These are phyloP conservation scores for Dastarcus helophoroides DNA, from an alignment of 2,888 invertebrate genomes.

Conservation along the genomic window DNA sequence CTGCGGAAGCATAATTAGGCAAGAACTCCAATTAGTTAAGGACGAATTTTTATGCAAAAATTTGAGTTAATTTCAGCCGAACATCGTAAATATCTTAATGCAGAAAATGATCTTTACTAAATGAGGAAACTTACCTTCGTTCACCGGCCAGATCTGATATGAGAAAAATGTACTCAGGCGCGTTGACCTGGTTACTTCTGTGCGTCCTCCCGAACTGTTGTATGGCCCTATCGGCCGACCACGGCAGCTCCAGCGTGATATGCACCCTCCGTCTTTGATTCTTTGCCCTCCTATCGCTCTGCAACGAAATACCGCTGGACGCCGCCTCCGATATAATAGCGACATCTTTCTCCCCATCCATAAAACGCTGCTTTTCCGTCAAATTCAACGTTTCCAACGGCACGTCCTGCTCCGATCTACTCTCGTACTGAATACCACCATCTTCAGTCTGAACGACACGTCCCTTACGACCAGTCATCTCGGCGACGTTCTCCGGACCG, in stretches of 20 bases:
- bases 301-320: slow-evolving; percentile 92
- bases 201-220: slow-evolving; percentile 83
- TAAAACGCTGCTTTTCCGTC: slow-evolving; percentile 77
- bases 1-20: no score
- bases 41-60: no score
- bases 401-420: slow-evolving; percentile 87
- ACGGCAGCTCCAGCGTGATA: slow-evolving; percentile 95
- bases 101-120: no score
- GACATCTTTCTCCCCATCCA: slow-evolving; percentile 96
- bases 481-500: slow-evolving; percentile 95
- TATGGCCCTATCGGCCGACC: slow-evolving; percentile 98
- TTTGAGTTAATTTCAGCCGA: no score
- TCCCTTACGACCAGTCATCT: slow-evolving; percentile 94
- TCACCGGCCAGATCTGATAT: slow-evolving; percentile 99
- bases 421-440: slow-evolving; percentile 92
- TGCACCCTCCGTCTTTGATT: slow-evolving; percentile 94
- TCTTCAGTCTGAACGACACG: slow-evolving; percentile 87
- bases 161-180: slow-evolving; percentile 97
- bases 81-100: no score
- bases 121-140: slow-evolving; percentile 66
- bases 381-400: slow-evolving; percentile 95
- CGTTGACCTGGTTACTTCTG: slow-evolving; percentile 71
- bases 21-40: no score
- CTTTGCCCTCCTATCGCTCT: slow-evolving; percentile 86
- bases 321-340: slow-evolving; percentile 99